Evolutionary conservation across 2,113 vertebrate species (phyloP).

Genomic region (Grammomys surdaster): DNA sequence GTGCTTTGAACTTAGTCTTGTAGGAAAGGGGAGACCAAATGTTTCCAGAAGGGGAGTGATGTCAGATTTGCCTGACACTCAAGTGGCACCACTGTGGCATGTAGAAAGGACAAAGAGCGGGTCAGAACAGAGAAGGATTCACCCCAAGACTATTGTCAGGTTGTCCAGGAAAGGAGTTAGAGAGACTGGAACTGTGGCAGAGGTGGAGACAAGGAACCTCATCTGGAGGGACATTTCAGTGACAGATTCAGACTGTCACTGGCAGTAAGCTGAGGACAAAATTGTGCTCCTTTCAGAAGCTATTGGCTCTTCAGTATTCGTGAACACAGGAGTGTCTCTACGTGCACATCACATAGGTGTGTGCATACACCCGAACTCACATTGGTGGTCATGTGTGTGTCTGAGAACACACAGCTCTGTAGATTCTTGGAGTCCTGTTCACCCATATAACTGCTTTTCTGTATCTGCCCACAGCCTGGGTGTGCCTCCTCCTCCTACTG

Average conservation of each 20-base stretch:
- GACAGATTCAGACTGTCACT: background rate
- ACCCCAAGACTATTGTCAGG: too few relatives aligned
- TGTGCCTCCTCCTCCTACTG: background rate
- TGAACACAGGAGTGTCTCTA: background rate
- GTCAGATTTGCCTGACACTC: background rate
- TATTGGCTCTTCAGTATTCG: background rate
- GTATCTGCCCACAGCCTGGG: background rate
- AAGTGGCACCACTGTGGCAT: background rate
- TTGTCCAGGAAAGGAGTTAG: background rate
- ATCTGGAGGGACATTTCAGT: background rate
- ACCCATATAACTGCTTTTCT: accelerated
- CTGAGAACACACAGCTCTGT: accelerated
- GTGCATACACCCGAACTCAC: too few relatives aligned
- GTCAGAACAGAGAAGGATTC: background rate
- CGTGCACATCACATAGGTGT: accelerated
- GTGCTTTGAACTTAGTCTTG: background rate
- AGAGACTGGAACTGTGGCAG: too few relatives aligned
- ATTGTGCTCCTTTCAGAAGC: background rate
- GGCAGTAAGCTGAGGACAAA: conserved; percentile 7
- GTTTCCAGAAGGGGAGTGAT: background rate
- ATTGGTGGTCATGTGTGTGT: accelerated
- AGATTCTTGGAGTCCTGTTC: background rate
- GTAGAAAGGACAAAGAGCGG: background rate
- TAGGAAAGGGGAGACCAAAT: background rate
- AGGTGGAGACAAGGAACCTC: background rate